Base-by-base conservation (phyloP, 2,797 vertebrate species). In the Sylvilagus floridanus region DNA sequence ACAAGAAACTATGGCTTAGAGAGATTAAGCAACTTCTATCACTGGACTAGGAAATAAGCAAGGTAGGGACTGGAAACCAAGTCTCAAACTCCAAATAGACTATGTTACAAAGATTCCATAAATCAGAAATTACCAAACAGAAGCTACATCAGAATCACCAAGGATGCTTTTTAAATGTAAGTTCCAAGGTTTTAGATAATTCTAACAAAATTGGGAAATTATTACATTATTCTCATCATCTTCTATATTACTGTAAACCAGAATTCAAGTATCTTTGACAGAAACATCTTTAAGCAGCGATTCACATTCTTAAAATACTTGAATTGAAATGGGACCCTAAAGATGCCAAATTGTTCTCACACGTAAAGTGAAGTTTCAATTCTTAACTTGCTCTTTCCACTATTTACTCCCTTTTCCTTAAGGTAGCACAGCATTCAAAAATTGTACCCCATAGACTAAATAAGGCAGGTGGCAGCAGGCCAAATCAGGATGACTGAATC, bases 361-460 rank as follows among this genome's bases (percentile, higher is more conserved):
- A 76, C 5, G 21, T 5, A 19, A 2, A 92, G 57, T 35, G 21
- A 3, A 54, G n/a, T 57, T 93, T 68, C 77, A 35, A 77, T 84
- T 96, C 65, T 65, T 94, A 35, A 79, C 52, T 66, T 88, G 24
- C 28, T 78, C 24, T 90, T 92, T 88, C 32, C 88, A 85, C 35
- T 69, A 22, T 32, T 60, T 81, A 52, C n/a, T 12, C 13, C 9
- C 17, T 57, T 94, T 76, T 79, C 65, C 69, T 68, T 54, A 65
- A 71, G 7, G 16, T 32, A 76, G 21, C 16, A 77, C 54, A 88
- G 30, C 66, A 85, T 68, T 91, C 30, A 93, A 89, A 65, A 83
- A 32, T 22, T 68, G 14, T 17, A 79, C 62, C 57, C 81, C 30
- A 50, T 1, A 83, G 32, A 57, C 79, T 85, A 26, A 90, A 14